A percentile compares a stretch with the other conserved stretches of the same genome.
Conservation (phyloP, 2,888 invertebrate genomes). For the Ellobium chinense region DNA sequence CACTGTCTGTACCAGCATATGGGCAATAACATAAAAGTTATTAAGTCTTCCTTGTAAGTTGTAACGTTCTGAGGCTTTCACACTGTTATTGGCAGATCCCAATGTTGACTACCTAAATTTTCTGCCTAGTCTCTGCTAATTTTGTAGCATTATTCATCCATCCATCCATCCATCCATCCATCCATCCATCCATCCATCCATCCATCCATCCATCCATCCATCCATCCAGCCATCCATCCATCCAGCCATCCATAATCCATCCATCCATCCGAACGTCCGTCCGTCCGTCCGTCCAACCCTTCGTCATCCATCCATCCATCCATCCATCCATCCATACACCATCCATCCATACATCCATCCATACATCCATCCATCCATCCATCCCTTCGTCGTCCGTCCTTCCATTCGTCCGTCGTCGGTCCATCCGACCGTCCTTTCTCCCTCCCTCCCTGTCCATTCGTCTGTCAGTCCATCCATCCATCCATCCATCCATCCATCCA, state of each 20-base stretch:
- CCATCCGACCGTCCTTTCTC: background rate
- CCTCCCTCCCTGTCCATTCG: background rate
- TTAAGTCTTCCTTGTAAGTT: too few relatives aligned
- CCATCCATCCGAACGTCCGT: background rate
- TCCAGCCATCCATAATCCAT: background rate
- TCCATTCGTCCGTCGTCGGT: background rate
- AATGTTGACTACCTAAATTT: constrained; percentile 21
- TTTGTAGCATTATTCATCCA: background rate
- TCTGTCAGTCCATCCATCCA: background rate
- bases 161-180: constrained; percentile 27
- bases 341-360: background rate
- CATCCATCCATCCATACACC: background rate
- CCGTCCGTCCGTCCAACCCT: background rate
- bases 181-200: constrained; percentile 16
- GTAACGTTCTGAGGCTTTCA: too few relatives aligned
- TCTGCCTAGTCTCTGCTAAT: constrained; percentile 11
- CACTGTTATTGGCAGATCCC: background rate
- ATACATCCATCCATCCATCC: background rate
- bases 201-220: background rate
- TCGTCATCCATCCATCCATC: background rate
- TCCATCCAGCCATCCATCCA: background rate
- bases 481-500: background rate
- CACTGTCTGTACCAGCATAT: background rate
- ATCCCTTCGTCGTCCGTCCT: background rate
- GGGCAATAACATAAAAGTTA: too few relatives aligned